A percentile compares a stretch with the other conserved stretches of the same genome.
Evolutionary conservation across 2,888 invertebrate species (phyloP).

Genomic region (Ichneumon xanthorius): DNA sequence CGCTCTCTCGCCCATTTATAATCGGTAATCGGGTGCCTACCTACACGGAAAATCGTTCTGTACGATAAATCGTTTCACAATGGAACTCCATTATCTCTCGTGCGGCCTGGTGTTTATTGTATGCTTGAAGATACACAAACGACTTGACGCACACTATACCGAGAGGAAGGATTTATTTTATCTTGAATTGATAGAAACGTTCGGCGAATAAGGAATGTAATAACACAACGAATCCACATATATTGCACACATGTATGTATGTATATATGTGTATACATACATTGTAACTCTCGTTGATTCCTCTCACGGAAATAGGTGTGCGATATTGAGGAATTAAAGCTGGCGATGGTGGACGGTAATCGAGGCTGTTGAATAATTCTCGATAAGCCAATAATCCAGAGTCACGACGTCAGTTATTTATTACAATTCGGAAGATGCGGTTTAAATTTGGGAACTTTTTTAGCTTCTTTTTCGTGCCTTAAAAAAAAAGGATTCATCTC

Average conservation of each 20-base stretch:
- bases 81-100: slow-evolving; percentile 60
- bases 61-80: slow-evolving; percentile 69
- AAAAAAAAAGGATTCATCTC: background rate
- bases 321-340: slow-evolving; percentile 19
- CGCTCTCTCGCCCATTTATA: slow-evolving; percentile 67
- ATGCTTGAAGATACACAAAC: slow-evolving; percentile 43
- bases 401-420: background rate
- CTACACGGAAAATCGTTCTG: slow-evolving; percentile 67
- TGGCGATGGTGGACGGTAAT: background rate
- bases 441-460: background rate
- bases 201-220: slow-evolving; percentile 33
- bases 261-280: no score
- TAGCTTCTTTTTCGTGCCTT: background rate
- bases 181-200: slow-evolving; percentile 24
- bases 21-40: slow-evolving; percentile 68
- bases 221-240: background rate
- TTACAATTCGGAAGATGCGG: background rate
- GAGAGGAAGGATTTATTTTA: slow-evolving; percentile 47
- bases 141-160: slow-evolving; percentile 7
- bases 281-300: background rate
- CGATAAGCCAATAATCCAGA: background rate
- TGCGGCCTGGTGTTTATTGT: slow-evolving; percentile 38
- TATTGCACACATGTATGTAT: no score
- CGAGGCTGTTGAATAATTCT: background rate
- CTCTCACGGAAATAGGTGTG: slow-evolving; percentile 5